These are phyloP conservation scores for Pseudorectes ferrugineus DNA, from an alignment of 2,113 vertebrate genomes.

Conservation along the genomic window DNA sequence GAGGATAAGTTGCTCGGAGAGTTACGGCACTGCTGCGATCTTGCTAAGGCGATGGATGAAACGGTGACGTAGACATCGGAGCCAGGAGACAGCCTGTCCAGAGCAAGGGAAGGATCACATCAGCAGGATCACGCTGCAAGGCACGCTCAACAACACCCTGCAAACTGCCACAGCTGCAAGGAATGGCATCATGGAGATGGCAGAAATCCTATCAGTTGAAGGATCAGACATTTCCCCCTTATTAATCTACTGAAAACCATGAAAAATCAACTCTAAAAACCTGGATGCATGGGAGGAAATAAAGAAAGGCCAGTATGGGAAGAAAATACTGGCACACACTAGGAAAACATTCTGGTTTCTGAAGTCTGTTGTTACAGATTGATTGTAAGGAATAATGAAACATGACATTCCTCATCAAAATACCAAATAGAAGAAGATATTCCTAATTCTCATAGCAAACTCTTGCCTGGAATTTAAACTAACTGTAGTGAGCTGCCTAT, in stretches of 20 bases:
- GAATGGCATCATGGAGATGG: not conserved
- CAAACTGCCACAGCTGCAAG: not conserved
- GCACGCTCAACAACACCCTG: not conserved
- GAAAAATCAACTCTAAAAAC: not conserved
- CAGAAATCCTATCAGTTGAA: constrained; percentile 6
- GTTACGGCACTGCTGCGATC: constrained; percentile 85
- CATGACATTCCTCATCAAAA: not conserved
- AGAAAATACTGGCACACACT: not conserved
- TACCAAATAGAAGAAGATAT: not conserved
- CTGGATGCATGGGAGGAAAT: not conserved
- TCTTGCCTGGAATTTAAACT: not conserved
- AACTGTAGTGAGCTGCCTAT: not conserved
- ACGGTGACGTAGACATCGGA: constrained; percentile 90
- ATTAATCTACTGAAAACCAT: not conserved
- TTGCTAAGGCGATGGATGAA: constrained; percentile 87
- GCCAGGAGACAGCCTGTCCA: constrained; percentile 84
- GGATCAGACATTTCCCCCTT: not conserved
- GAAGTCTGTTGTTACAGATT: not conserved
- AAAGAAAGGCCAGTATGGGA: not conserved
- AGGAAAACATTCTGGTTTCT: not conserved
- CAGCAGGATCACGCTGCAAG: not conserved
- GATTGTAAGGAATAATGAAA: not conserved
- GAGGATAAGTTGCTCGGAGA: constrained; percentile 85
- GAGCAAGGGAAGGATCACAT: constrained; percentile 5
- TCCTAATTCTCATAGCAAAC: not conserved